Conservation (phyloP, 2,888 invertebrate species). For the Phytoseiulus persimilis region DNA sequence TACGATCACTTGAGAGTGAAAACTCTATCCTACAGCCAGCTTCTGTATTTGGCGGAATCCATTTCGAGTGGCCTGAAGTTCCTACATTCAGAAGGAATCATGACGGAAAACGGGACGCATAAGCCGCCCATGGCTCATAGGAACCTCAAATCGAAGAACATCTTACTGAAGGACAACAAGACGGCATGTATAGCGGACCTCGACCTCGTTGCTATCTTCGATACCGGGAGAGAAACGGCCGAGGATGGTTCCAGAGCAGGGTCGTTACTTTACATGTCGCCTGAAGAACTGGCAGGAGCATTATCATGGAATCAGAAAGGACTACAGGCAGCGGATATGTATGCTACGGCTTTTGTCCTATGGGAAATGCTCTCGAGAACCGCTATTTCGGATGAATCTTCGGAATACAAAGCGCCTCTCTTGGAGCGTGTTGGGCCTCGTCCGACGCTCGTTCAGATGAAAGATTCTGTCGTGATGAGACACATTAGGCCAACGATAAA, state of each 20-base stretch:
- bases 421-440: slow-evolving; percentile 65
- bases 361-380: slow-evolving; percentile 86
- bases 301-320: slow-evolving; percentile 71
- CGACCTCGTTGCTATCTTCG: slow-evolving; percentile 60
- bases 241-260: slow-evolving; percentile 57
- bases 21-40: slow-evolving; percentile 62
- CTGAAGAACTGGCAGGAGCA: slow-evolving; percentile 87
- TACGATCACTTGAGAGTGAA: slow-evolving; percentile 65
- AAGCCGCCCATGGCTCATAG: slow-evolving; percentile 76
- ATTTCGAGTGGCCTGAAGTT: slow-evolving; percentile 75
- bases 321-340: slow-evolving; percentile 64
- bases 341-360: slow-evolving; percentile 74
- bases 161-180: slow-evolving; percentile 68
- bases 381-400: slow-evolving; percentile 61
- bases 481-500: slow-evolving; percentile 74
- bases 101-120: slow-evolving; percentile 61
- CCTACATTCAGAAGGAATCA: slow-evolving; percentile 66
- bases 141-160: slow-evolving; percentile 80
- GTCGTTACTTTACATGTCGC: slow-evolving; percentile 84
- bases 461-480: slow-evolving; percentile 68
- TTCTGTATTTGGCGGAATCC: slow-evolving; percentile 70
- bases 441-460: slow-evolving; percentile 76
- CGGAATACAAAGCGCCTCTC: slow-evolving; percentile 69
- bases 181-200: slow-evolving; percentile 76
- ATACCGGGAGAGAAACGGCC: neutral